Evolutionary conservation across 2,888 invertebrate genomes (phyloP).

Genomic region (Reticulitermes lucifugus): DNA sequence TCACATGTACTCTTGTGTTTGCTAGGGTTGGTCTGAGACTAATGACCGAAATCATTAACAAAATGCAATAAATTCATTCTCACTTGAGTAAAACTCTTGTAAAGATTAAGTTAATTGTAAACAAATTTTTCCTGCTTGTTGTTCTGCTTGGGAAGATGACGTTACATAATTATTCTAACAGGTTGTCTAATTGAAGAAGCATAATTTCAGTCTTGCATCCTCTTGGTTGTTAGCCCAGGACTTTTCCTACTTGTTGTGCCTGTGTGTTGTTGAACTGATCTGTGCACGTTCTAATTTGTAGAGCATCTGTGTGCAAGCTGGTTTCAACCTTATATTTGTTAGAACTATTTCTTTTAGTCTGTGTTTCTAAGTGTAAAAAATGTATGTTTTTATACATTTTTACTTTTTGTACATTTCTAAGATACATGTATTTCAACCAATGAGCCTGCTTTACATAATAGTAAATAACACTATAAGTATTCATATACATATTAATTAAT

Average conservation of each 20-base stretch:
- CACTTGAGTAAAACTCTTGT: no score
- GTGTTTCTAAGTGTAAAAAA: not conserved
- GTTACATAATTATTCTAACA: no score
- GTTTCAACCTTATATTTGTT: conserved; percentile 9
- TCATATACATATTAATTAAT: conserved; percentile 4
- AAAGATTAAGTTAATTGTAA: no score
- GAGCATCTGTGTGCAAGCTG: not conserved
- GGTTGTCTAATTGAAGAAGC: no score
- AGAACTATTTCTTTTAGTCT: not conserved
- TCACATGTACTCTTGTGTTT: no score
- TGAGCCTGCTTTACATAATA: not conserved
- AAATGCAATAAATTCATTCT: no score
- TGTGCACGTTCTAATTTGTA: not conserved
- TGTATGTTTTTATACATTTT: conserved; percentile 36
- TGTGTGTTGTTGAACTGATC: conserved; percentile 15
- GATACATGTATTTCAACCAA: not conserved
- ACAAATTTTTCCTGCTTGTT: no score
- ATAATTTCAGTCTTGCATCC: no score
- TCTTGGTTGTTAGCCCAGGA: no score
- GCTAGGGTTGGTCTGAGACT: no score
- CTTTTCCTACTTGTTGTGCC: not conserved
- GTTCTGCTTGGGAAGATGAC: no score
- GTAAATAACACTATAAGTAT: conserved; percentile 11
- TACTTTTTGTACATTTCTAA: conserved; percentile 39
- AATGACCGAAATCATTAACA: no score